phyloP scores from a whole-genome alignment of 2,797 vertebrate genomes.

The Avahi laniger region DNA sequence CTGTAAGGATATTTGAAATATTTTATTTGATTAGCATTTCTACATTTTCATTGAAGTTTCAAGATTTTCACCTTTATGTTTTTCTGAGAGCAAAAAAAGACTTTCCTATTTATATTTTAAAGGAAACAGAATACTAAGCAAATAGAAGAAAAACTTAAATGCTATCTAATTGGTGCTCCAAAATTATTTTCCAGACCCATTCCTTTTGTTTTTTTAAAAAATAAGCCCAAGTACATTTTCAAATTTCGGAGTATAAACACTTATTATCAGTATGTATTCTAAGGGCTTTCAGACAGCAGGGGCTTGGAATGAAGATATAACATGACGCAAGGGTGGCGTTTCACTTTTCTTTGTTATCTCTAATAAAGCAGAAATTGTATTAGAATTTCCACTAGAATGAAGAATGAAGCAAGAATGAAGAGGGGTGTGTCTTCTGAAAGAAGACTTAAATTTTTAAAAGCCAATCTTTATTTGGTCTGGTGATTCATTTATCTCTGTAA shows the following conservation, averaged over 20 bases:
- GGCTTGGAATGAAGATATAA: not conserved
- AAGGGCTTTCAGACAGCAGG: not conserved
- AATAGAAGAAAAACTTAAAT: not conserved
- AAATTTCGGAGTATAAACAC: not conserved
- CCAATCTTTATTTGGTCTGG: not conserved
- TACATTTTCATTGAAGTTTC: not conserved
- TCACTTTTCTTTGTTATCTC: not conserved
- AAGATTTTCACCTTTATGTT: not conserved
- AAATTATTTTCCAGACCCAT: not conserved
- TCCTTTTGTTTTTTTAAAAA: not conserved
- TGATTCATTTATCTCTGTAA: not conserved
- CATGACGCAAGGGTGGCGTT: not conserved
- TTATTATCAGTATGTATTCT: not conserved
- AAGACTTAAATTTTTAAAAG: not conserved
- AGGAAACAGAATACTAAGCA: not conserved
- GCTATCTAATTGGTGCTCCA: not conserved
- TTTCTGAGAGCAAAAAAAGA: not conserved
- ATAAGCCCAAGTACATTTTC: not conserved
- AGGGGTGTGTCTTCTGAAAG: not conserved
- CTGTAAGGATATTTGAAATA: not conserved
- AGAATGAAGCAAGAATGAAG: not conserved
- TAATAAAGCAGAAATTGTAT: not conserved
- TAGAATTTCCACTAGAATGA: not conserved
- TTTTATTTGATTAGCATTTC: constrained; percentile 14
- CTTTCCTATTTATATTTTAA: not conserved